A percentile compares a stretch with the other conserved stretches of the same genome.
Evolutionary conservation across 2,888 invertebrate genomes (phyloP).

Genomic region (Zaprionus obscuricornis): DNA sequence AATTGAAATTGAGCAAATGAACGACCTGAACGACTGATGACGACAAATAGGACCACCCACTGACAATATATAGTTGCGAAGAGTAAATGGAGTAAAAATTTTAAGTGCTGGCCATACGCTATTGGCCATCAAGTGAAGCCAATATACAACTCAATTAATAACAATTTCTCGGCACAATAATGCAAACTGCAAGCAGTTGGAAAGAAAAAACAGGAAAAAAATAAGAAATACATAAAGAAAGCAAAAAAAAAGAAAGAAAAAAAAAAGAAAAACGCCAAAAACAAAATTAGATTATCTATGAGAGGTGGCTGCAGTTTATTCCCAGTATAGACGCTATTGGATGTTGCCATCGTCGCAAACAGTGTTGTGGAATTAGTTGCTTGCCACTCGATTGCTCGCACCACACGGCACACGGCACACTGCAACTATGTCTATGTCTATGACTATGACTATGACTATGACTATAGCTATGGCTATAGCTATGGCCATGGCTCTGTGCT

Average conservation of each 20-base stretch:
- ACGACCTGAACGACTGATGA: neutral
- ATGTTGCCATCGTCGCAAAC: conserved; percentile 54
- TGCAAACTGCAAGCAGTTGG: conserved; percentile 49
- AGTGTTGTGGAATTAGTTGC: conserved; percentile 65
- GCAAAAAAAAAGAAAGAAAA: neutral
- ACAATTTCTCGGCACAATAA: conserved; percentile 82
- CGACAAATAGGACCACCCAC: conserved; percentile 32
- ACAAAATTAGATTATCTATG: conserved; percentile 68
- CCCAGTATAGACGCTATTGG: conserved; percentile 45
- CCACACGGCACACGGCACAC: neutral
- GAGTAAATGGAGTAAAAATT: conserved; percentile 11
- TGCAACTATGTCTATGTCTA: neutral
- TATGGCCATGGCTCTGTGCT: conserved; percentile 5
- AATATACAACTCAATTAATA: conserved; percentile 82
- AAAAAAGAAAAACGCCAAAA: neutral
- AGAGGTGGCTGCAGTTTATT: conserved; percentile 35
- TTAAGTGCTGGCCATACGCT: neutral
- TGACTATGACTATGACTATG: neutral
- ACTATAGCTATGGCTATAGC: conserved; percentile 5
- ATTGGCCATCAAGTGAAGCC: conserved; percentile 30
- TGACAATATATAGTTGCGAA: too few species aligned
- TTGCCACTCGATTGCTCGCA: too few species aligned
- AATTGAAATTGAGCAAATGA: conserved; percentile 67
- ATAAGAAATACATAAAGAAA: neutral
- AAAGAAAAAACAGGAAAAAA: conserved; percentile 3